These are phyloP conservation scores for Nomada fucata DNA, from an alignment of 2,888 invertebrate genomes.

Conservation along the genomic window DNA sequence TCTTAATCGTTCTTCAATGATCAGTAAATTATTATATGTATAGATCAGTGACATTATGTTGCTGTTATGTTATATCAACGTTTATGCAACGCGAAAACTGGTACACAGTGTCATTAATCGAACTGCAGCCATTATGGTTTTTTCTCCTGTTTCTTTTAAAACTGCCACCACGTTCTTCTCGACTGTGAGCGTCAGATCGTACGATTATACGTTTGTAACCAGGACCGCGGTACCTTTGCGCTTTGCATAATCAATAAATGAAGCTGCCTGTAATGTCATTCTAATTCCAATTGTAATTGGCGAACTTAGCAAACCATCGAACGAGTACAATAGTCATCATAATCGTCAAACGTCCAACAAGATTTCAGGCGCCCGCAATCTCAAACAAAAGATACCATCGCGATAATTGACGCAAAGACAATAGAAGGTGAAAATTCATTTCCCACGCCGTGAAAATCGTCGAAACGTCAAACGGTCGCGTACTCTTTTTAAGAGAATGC, in stretches of 20 bases:
- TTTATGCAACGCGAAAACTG: too few relatives aligned
- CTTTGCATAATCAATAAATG: not conserved
- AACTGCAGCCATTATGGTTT: not conserved
- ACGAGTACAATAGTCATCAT: not conserved
- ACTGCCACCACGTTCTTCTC: not conserved
- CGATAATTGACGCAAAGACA: too few relatives aligned
- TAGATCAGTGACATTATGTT: too few relatives aligned
- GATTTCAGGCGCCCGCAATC: not conserved
- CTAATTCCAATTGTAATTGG: too few relatives aligned
- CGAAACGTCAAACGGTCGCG: not conserved
- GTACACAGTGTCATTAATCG: too few relatives aligned
- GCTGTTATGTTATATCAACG: too few relatives aligned
- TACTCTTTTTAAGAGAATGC: not conserved
- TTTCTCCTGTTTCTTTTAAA: not conserved
- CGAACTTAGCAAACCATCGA: not conserved
- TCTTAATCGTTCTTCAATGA: too few relatives aligned
- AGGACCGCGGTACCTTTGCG: slow-evolving; percentile 20
- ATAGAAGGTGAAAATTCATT: not conserved
- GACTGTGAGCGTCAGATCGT: not conserved
- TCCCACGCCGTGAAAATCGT: not conserved
- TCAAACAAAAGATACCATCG: not conserved
- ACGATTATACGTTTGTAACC: slow-evolving; percentile 1
- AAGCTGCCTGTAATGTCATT: slow-evolving; percentile 1
- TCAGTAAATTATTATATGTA: too few relatives aligned
- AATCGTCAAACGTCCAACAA: not conserved